Percentiles rank a stretch among this genome's conserved stretches.
Conservation (phyloP, 2,888 invertebrate species). For the Hofmannophila pseudospretella region DNA sequence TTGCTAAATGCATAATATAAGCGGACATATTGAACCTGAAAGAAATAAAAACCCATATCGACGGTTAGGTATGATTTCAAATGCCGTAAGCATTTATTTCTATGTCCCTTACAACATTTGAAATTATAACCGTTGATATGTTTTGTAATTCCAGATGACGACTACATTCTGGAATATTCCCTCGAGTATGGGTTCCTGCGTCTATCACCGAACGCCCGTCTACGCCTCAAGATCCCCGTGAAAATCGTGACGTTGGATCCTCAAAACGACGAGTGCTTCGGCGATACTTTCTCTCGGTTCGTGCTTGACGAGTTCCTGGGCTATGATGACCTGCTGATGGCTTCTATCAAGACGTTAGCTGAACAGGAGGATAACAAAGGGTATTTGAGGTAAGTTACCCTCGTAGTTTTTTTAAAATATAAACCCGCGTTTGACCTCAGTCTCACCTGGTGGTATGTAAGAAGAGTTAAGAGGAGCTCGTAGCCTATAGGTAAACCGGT, state of each 20-base stretch:
- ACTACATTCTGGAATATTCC: constrained; percentile 98
- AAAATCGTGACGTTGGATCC: constrained; percentile 93
- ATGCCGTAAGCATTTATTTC: too few relatives aligned
- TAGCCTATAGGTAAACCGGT: too few relatives aligned
- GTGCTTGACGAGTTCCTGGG: constrained; percentile 96
- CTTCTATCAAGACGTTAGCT: constrained; percentile 95
- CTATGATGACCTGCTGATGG: constrained; percentile 98
- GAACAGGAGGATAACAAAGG: constrained; percentile 98
- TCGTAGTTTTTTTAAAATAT: too few relatives aligned
- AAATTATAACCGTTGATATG: too few relatives aligned
- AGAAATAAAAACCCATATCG: too few relatives aligned
- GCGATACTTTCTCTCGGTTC: constrained; percentile 92
- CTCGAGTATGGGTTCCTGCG: constrained; percentile 97
- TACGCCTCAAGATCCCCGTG: constrained; percentile 93
- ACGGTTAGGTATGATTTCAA: too few relatives aligned
- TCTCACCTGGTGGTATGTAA: too few relatives aligned
- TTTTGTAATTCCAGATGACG: constrained; percentile 87
- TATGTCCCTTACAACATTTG: too few relatives aligned
- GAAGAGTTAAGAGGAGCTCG: too few relatives aligned
- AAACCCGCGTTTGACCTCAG: too few relatives aligned
- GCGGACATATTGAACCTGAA: too few relatives aligned
- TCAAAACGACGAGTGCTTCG: constrained; percentile 92
- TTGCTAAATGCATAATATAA: too few relatives aligned
- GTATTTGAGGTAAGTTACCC: constrained; percentile 82
- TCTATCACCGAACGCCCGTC: constrained; percentile 90